A percentile compares a stretch with the other conserved stretches of the same genome.
phyloP scores from a whole-genome alignment of 2,797 vertebrate species.

The Lutjanus campechanus region DNA sequence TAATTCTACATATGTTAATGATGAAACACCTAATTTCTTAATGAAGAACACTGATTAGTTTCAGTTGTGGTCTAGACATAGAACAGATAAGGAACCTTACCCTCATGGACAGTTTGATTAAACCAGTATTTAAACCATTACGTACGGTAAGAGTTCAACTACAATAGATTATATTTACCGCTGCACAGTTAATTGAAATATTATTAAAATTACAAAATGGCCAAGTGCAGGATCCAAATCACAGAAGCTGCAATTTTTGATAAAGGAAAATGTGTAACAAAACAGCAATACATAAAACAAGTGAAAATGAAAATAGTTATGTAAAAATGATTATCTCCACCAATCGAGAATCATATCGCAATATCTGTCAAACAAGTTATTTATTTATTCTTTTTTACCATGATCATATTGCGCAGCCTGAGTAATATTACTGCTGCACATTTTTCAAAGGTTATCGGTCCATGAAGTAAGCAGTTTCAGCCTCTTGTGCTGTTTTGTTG shows the following conservation, averaged over 20 bases:
- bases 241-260: no score
- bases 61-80: not conserved
- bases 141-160: not conserved
- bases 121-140: slow-evolving; percentile 25
- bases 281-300: no score
- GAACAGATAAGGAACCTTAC: slow-evolving; percentile 13
- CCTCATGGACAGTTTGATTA: slow-evolving; percentile 3
- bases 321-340: no score
- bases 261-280: no score
- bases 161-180: not conserved
- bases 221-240: no score
- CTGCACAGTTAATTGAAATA: no score
- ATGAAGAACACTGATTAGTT: not conserved
- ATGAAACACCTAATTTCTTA: not conserved
- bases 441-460: not conserved
- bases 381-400: no score
- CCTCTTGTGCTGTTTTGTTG: not conserved
- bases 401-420: no score
- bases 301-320: no score
- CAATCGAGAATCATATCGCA: no score
- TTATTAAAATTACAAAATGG: no score
- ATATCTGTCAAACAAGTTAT: no score
- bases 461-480: not conserved
- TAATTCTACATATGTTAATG: slow-evolving; percentile 15
- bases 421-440: not conserved